These are phyloP conservation scores for Poecile montanus DNA, from an alignment of 2,797 vertebrate genomes.

Conservation along the genomic window DNA sequence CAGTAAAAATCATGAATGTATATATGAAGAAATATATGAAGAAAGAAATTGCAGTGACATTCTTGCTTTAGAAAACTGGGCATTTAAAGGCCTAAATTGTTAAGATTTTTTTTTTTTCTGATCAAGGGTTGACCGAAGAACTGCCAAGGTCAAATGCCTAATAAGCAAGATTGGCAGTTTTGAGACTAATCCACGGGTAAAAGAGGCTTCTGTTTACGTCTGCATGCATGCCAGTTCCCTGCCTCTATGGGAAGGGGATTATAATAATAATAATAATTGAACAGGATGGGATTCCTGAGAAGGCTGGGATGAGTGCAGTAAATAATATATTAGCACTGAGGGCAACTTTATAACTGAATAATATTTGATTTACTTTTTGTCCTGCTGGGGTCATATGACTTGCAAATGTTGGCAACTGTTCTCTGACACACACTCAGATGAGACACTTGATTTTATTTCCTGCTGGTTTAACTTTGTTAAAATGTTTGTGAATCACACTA, in stretches of 20 bases:
- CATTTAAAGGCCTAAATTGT: background rate
- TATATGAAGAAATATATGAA: background rate
- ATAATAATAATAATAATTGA: background rate
- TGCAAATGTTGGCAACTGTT: background rate
- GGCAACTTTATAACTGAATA: background rate
- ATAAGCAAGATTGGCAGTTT: background rate
- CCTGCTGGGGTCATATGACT: background rate
- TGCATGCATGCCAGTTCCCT: background rate
- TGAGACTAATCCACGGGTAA: background rate
- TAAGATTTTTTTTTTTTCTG: background rate
- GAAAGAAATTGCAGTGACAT: background rate
- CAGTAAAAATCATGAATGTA: background rate
- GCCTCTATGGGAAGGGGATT: background rate
- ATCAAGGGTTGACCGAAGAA: background rate
- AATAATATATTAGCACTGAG: background rate
- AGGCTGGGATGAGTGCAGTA: background rate
- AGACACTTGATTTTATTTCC: conserved; percentile 9
- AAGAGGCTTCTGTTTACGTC: background rate
- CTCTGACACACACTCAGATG: background rate
- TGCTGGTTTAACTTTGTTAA: background rate
- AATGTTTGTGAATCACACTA: conserved; percentile 35
- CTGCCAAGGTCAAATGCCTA: background rate
- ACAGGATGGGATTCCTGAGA: background rate
- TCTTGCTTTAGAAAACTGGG: background rate
- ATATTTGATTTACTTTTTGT: conserved; percentile 7